These are phyloP conservation scores for Pecten maximus DNA, from an alignment of 2,888 invertebrate genomes.

Conservation along the genomic window DNA sequence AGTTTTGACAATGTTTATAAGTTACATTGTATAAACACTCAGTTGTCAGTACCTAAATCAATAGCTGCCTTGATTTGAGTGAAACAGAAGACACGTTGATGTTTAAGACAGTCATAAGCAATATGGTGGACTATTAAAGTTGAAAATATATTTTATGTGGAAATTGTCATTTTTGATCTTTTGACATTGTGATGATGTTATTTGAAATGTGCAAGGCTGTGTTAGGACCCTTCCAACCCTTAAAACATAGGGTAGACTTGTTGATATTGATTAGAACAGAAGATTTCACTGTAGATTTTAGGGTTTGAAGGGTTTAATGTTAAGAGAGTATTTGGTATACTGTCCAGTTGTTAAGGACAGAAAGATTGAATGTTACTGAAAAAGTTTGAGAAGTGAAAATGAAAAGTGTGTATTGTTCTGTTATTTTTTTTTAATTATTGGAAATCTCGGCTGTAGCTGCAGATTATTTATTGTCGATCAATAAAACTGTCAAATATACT, in stretches of 20 bases:
- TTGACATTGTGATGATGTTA: background rate
- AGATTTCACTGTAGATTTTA: background rate
- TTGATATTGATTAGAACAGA: background rate
- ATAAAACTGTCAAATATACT: background rate
- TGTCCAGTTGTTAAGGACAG: too few relatives aligned
- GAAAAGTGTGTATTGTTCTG: background rate
- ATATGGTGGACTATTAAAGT: background rate
- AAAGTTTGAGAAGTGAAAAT: background rate
- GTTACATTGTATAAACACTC: too few relatives aligned
- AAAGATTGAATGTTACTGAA: too few relatives aligned
- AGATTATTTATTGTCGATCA: constrained; percentile 5
- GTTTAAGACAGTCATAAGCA: background rate
- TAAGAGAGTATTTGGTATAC: background rate
- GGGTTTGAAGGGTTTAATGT: background rate
- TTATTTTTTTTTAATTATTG: background rate
- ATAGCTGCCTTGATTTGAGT: background rate
- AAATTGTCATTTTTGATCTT: background rate
- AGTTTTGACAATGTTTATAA: too few relatives aligned
- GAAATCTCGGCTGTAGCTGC: background rate
- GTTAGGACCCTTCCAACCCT: background rate
- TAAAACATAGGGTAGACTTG: background rate
- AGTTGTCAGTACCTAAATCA: too few relatives aligned
- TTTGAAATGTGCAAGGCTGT: background rate
- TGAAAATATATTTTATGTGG: background rate
- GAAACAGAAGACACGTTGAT: background rate